Base-by-base conservation (phyloP, 2,888 invertebrate genomes). In the Lithosia quadra region DNA sequence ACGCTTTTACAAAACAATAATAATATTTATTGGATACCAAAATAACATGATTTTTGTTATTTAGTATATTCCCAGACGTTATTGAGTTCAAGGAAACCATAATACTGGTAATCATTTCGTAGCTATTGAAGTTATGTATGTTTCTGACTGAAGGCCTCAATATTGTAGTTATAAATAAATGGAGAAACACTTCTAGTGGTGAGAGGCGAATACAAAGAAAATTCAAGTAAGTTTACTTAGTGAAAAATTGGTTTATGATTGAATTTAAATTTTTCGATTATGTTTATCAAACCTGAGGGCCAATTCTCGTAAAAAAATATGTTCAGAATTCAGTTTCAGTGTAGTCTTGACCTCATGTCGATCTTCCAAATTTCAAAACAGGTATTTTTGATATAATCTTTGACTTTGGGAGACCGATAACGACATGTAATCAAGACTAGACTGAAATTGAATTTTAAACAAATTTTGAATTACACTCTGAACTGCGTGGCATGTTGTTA, bases 1-100 rank as follows among this genome's bases (percentile, higher is more conserved):
- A 77, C 71, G 77, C 77, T 79, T 76, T 80, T 77, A 78, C 71
- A 74, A 78, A 78, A 73, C 69, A 79, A 76, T 75, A 76, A 78
- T 77, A 77, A n/a, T n/a, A n/a, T n/a, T n/a, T 79, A 74, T 76
- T 78, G 71, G 76, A 63, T n/a, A 70, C 71, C 67, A 74, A 75
- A 77, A 77, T 73, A 78, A 56, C 18, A 67, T 59, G 61, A 49
- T 63, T 71, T 68, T 65, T 66, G 63, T 75, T 73, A 56, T 15
- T 15, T 2, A 22, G 56, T 15, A 24, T 15, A 24, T 22, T 55
- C 22, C 5, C 22, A 55, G 13, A 0, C 13, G 13, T 11, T 22
- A 43, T 43, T 49, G 13, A 0, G 13, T 36, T 13, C 18, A 18
- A 2, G 4, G 18, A 18, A 18, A 18, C 15, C 18, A 9, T 18